These are phyloP conservation scores for Balaeniceps rex DNA, from an alignment of 2,113 vertebrate species.

Conservation along the genomic window DNA sequence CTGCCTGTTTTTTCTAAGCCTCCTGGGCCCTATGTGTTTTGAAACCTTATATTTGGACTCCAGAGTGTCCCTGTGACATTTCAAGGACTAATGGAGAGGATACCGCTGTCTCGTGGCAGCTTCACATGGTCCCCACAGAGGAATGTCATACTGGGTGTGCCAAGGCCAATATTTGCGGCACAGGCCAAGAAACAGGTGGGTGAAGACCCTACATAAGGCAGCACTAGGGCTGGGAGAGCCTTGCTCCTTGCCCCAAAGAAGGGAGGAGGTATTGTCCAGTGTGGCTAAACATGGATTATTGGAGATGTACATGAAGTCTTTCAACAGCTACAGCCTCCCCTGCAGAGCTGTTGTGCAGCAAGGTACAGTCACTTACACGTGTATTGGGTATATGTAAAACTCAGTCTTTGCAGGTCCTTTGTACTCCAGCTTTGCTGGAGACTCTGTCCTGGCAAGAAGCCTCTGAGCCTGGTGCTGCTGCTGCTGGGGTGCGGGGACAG, in stretches of 20 bases:
- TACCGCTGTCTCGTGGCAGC: rapidly evolving
- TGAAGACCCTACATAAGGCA: neutral
- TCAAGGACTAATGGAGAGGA: neutral
- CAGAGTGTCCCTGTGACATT: neutral
- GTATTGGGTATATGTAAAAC: too few species aligned
- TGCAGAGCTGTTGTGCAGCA: neutral
- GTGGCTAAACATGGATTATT: neutral
- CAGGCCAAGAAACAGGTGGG: neutral
- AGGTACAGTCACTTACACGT: rapidly evolving
- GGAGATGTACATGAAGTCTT: neutral
- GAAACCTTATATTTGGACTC: neutral
- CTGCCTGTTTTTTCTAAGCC: neutral
- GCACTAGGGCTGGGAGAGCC: neutral
- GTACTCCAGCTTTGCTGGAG: neutral
- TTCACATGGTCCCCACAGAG: neutral
- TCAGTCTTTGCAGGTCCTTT: neutral
- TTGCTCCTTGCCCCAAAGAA: neutral
- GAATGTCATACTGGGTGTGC: neutral
- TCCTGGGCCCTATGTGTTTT: neutral
- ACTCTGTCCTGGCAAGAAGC: neutral
- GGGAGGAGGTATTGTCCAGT: neutral
- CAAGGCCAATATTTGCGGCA: neutral
- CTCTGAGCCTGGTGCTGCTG: neutral
- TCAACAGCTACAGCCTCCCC: neutral
- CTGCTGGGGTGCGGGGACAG: neutral